A percentile compares a stretch with the other conserved stretches of the same genome.
Evolutionary conservation across 2,113 vertebrate genomes (phyloP).

Genomic region (Mormoops blainvillei): DNA sequence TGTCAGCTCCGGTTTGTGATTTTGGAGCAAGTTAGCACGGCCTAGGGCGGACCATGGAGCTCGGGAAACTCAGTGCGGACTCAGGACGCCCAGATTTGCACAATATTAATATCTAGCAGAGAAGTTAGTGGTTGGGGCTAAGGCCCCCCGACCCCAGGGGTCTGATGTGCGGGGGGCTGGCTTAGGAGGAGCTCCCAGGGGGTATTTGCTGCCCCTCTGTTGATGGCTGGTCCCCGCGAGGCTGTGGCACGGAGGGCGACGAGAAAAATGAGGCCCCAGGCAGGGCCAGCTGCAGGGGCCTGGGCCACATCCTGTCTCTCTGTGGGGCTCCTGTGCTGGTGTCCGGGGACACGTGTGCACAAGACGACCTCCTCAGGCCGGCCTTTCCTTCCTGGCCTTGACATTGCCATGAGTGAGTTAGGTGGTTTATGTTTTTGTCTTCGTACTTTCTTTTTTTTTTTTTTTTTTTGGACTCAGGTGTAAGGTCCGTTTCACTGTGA

Average conservation of each 20-base stretch:
- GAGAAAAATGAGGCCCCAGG: no score
- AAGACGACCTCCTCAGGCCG: background rate
- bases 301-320: background rate
- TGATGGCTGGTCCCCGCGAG: background rate
- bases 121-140: background rate
- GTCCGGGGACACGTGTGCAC: background rate
- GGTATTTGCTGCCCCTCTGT: background rate
- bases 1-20: background rate
- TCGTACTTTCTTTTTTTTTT: no score
- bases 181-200: background rate
- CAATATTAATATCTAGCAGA: background rate
- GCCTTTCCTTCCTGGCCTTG: background rate
- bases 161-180: no score
- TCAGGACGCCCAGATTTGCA: background rate
- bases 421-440: background rate
- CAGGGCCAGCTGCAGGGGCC: background rate
- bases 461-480: background rate
- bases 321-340: background rate
- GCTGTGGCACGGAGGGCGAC: background rate
- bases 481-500: background rate
- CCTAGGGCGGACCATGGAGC: constrained; percentile 14
- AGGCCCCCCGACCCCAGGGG: background rate
- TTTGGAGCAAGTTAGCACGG: constrained; percentile 33
- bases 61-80: background rate
- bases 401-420: background rate